These are phyloP conservation scores for Platorchestia sp. DNA, from an alignment of 1,140 invertebrate genomes.

Conservation along the genomic window DNA sequence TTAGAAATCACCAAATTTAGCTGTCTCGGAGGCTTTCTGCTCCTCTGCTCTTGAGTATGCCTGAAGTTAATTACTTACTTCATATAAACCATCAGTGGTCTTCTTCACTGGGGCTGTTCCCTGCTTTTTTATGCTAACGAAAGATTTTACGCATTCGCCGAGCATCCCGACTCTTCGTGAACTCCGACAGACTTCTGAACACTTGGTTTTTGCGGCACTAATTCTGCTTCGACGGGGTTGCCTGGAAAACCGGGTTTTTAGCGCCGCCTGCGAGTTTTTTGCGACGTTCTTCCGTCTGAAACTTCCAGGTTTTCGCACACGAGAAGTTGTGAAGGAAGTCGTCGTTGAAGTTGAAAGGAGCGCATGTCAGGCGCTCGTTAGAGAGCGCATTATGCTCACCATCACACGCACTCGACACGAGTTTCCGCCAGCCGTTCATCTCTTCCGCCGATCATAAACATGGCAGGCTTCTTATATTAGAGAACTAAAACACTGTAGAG, in stretches of 20 bases:
- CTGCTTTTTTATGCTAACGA: not conserved
- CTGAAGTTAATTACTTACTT: not conserved
- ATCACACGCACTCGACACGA: not conserved
- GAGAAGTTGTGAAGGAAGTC: slow-evolving; percentile 7
- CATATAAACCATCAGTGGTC: not conserved
- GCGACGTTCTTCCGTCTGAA: not conserved
- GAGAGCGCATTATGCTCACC: not conserved
- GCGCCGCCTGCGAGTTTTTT: not conserved
- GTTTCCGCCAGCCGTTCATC: not conserved
- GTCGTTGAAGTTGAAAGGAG: not conserved
- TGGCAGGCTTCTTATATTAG: not conserved
- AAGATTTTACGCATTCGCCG: not conserved
- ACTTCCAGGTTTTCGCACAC: not conserved
- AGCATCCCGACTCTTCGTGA: not conserved
- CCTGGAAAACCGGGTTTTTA: not conserved
- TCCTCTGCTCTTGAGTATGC: not conserved
- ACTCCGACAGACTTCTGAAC: not conserved
- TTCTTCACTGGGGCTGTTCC: not conserved
- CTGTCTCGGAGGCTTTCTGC: not conserved
- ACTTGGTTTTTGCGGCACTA: not conserved
- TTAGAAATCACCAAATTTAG: not conserved
- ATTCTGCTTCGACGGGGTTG: not conserved
- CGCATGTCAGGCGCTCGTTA: not conserved
- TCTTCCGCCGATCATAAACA: not conserved
- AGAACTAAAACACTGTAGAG: not conserved